Evolutionary conservation across 2,888 invertebrate genomes (phyloP).

Genomic region (Aspidapion aeneum): DNA sequence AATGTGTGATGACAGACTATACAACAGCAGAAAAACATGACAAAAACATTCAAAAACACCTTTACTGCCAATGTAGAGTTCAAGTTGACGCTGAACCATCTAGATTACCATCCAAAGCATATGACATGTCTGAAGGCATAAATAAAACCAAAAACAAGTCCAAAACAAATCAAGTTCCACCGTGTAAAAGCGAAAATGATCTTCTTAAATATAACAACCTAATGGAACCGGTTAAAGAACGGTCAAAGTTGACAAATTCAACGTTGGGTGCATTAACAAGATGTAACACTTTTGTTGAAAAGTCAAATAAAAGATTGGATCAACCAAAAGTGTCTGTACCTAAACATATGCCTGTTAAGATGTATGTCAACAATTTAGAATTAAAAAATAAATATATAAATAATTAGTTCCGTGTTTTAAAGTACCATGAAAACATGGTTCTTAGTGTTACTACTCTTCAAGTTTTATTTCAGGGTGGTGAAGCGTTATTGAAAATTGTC

Average conservation of each 20-base stretch:
- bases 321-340: conserved; percentile 25
- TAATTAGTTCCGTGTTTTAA: not conserved
- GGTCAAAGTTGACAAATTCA: conserved; percentile 29
- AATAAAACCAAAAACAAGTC: too few relatives aligned
- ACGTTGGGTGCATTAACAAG: conserved; percentile 18
- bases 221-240: conserved; percentile 31
- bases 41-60: conserved; percentile 7
- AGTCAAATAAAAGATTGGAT: conserved; percentile 10
- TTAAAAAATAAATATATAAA: conserved; percentile 22
- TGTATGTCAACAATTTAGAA: conserved; percentile 36
- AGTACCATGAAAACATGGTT: too few relatives aligned
- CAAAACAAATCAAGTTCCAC: conserved; percentile 18
- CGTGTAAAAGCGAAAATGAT: conserved; percentile 35
- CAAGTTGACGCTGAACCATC: not conserved
- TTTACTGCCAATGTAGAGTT: conserved; percentile 8
- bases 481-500: not conserved
- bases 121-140: too few relatives aligned
- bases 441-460: not conserved
- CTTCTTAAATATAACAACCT: conserved; percentile 25
- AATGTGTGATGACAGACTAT: conserved; percentile 18
- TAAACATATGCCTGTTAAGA: conserved; percentile 35
- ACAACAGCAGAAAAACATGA: conserved; percentile 17
- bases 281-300: conserved; percentile 29
- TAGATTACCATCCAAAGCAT: not conserved
- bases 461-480: not conserved